Evolutionary conservation across 2,113 vertebrate species (phyloP).

Genomic region (Clupea harengus): DNA sequence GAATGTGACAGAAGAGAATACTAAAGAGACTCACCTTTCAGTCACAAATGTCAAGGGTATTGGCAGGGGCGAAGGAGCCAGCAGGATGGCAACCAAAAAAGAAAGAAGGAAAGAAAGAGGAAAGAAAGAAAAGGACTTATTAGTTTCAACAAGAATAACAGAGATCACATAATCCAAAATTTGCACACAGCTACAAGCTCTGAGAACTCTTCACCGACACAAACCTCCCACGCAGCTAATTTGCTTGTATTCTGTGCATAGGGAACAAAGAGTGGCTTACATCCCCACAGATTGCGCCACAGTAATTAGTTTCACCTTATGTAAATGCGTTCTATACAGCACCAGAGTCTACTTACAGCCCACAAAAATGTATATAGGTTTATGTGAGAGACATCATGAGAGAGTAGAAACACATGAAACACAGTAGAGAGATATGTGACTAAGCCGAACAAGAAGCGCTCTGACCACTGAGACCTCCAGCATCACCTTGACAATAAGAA

Average conservation of each 20-base stretch:
- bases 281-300: not conserved
- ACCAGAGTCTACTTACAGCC: not conserved
- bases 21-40: not conserved
- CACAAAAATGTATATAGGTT: not conserved
- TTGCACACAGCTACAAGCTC: not conserved
- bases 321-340: not conserved
- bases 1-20: not conserved
- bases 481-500: not conserved
- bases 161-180: not conserved
- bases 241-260: not conserved
- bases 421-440: not conserved
- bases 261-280: not conserved
- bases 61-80: not conserved
- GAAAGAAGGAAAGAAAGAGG: not conserved
- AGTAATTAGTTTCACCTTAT: not conserved
- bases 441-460: not conserved
- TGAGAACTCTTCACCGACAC: not conserved
- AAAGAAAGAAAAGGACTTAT: not conserved
- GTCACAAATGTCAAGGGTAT: conserved; percentile 12
- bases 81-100: not conserved
- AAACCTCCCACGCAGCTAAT: not conserved
- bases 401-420: not conserved
- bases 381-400: not conserved
- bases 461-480: not conserved
- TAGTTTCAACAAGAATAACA: not conserved